Evolutionary conservation across 2,113 vertebrate genomes (phyloP), one percentile per base, ranked within the genome.

Genomic region (Calyptommatus sinebrachiatus): DNA sequence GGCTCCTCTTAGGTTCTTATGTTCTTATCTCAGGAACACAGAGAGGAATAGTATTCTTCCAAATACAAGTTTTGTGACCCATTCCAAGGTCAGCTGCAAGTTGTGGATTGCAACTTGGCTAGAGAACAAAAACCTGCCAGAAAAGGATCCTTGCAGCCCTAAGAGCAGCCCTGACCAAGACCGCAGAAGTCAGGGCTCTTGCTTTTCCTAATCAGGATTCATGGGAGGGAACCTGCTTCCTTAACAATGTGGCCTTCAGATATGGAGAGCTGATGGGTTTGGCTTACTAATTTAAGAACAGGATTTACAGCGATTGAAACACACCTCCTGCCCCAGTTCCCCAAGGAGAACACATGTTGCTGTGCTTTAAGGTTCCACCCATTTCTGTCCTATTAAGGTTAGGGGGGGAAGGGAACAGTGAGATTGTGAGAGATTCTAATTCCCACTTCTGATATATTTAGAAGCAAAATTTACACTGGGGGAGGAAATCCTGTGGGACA

Each of bases 381-480:
- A 9, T 21, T 70, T 70, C 73, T 63, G 24, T 26, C 68, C 45
- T 53, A 53, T 50, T 53, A 67, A 35, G 67, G 67, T 22, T 7
- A 67, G 46, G 14, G 53, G 53, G 53, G 53, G 53, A 50, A 22
- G 50, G 50, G 35, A 8, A 41, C 8, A n/a, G 11, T 45, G 50
- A 76, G 28, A 35, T 26, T 20, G 66, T 60, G 66, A 78, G 31
- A 60, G 31, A 60, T 82, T 76, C 62, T 24, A 77, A 75, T 61
- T 87, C 79, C 75, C 76, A 75, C 60, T 76, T 86, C 76, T 62
- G 75, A 76, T 8, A 9, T 50, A 67, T 83, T 67, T 18, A 10
- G 73, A 83, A 79, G 70, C 35, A 6, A 76, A 45, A 48, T 65
- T 76, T 82, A 76, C 5, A 4, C 8, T 71, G 78, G 71, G 67